These are phyloP conservation scores for Brachymystax lenok DNA, from an alignment of 2,797 vertebrate species.

Conservation along the genomic window DNA sequence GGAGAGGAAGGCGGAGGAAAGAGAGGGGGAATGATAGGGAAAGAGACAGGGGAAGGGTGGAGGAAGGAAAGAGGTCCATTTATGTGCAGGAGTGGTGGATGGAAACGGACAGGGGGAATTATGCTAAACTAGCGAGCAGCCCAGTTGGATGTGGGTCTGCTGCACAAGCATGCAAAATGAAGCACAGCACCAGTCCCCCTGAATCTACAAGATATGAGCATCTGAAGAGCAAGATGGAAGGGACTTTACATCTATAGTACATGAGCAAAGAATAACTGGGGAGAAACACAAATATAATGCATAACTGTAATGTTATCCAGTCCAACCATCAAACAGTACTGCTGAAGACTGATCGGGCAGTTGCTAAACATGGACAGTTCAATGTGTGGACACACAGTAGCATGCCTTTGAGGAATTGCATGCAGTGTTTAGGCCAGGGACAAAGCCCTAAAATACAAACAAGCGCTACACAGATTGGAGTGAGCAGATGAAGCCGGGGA, in stretches of 20 bases:
- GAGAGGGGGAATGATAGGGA: not conserved
- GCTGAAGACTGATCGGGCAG: not conserved
- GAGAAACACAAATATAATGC: not conserved
- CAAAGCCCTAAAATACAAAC: not conserved
- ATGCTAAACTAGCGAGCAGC: not conserved
- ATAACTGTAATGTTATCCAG: not conserved
- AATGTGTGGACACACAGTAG: not conserved
- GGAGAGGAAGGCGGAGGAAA: not conserved
- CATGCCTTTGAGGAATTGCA: not conserved
- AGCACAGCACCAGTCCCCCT: not conserved
- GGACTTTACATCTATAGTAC: not conserved
- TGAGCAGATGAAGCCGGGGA: conserved; percentile 23
- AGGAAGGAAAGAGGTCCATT: too few relatives aligned
- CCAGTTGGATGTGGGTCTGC: not conserved
- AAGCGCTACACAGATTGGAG: not conserved
- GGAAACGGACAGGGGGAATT: not conserved
- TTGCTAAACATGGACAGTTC: not conserved
- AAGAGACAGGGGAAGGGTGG: too few relatives aligned
- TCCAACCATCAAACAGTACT: not conserved
- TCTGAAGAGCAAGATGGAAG: not conserved
- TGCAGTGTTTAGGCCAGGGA: not conserved
- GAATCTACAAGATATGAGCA: not conserved
- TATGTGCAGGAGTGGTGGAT: too few relatives aligned
- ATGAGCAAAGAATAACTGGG: not conserved
- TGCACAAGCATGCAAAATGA: not conserved